A percentile compares a stretch with the other conserved stretches of the same genome.
Conservation (phyloP, 2,797 vertebrate species). For the Periparus ater region DNA sequence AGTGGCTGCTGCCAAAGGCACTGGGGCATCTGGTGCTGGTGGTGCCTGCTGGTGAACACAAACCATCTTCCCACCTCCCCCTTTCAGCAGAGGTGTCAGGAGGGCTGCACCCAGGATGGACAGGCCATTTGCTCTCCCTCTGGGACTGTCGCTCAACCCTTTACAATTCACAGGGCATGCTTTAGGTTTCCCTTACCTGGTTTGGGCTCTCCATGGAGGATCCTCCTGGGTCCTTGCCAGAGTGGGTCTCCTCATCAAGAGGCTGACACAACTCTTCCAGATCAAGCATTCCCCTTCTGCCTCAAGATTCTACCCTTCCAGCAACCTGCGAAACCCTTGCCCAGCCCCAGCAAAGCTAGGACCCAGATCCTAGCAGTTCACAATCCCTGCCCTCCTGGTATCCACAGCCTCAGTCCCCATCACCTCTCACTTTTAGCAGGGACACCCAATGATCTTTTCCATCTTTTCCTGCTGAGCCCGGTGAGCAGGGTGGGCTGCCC, state of each 20-base stretch:
- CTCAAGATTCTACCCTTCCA: neutral
- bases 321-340: neutral
- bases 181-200: neutral
- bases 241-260: neutral
- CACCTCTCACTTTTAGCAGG: neutral
- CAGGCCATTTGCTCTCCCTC: neutral
- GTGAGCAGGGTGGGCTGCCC: neutral
- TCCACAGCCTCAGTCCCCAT: neutral
- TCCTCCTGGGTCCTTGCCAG: neutral
- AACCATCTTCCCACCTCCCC: neutral
- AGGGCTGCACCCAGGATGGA: neutral
- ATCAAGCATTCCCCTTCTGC: fast-evolving
- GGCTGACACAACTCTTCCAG: neutral
- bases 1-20: neutral
- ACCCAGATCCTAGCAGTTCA: neutral
- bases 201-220: neutral
- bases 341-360: neutral
- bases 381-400: fast-evolving
- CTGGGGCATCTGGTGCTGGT: neutral
- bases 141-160: neutral
- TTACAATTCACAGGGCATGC: neutral
- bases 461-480: neutral
- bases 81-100: neutral
- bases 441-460: neutral
- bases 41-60: neutral